These are phyloP conservation scores for Alligator mississippiensis DNA, from an alignment of 2,113 vertebrate genomes.

Conservation along the genomic window DNA sequence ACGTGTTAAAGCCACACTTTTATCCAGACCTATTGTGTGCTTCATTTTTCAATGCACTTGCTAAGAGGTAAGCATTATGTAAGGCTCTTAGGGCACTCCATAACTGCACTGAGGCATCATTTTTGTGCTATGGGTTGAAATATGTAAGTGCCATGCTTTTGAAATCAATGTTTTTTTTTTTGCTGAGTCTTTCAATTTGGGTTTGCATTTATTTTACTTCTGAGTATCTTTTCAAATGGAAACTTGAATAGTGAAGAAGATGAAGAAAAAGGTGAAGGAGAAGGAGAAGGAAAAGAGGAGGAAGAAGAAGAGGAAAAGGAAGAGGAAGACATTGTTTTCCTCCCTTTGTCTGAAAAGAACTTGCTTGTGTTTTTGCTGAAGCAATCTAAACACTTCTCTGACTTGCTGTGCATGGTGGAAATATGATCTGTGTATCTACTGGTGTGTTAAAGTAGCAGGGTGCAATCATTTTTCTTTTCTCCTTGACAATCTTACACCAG, in stretches of 20 bases:
- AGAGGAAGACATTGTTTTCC: background rate
- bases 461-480: background rate
- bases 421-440: too few relatives aligned
- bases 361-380: background rate
- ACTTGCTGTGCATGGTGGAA: background rate
- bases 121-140: background rate
- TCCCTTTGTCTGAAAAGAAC: too few relatives aligned
- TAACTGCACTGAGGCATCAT: background rate
- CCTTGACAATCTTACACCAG: background rate
- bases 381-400: background rate
- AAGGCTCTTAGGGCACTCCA: background rate
- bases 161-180: background rate
- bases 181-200: background rate
- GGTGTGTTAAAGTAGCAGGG: background rate
- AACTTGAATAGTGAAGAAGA: background rate
- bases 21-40: background rate
- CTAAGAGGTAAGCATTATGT: background rate
- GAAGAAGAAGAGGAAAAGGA: background rate
- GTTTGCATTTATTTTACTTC: background rate
- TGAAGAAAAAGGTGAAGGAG: background rate
- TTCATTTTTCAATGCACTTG: background rate
- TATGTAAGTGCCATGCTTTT: background rate
- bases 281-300: accelerated
- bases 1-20: background rate
- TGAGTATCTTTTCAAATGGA: background rate